These are phyloP conservation scores for Paradoxurus hermaphroditus DNA, from an alignment of 2,113 vertebrate species.

Conservation along the genomic window DNA sequence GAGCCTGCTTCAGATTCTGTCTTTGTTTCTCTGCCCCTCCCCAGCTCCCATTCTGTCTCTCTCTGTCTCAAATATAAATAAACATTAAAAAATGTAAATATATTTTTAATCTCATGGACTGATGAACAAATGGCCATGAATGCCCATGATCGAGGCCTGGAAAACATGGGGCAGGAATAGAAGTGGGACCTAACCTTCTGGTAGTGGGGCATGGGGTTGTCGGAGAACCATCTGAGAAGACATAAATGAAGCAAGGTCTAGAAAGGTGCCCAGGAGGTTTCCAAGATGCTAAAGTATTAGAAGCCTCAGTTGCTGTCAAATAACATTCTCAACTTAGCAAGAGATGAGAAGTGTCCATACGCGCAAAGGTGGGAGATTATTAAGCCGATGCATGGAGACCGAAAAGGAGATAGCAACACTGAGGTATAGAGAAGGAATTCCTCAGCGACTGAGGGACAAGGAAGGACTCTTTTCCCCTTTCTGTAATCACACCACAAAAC, in stretches of 20 bases:
- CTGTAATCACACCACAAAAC: background rate
- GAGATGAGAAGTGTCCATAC: background rate
- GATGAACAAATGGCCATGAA: background rate
- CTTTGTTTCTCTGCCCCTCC: too few species aligned
- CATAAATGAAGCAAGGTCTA: background rate
- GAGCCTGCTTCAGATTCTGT: too few species aligned
- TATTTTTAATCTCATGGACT: background rate
- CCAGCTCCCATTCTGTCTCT: too few species aligned
- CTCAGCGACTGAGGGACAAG: background rate
- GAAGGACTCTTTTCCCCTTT: background rate
- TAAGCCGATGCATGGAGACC: background rate
- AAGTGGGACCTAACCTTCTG: background rate
- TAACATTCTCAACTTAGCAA: background rate
- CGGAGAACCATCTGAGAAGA: background rate
- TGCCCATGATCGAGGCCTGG: background rate
- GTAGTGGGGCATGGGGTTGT: too few species aligned
- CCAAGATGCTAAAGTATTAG: background rate
- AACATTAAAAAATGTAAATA: too few species aligned
- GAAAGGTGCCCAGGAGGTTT: background rate
- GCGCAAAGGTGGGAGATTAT: background rate
- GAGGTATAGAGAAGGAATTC: background rate
- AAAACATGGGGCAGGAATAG: background rate
- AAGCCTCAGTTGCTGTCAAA: background rate
- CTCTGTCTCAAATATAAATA: too few species aligned
- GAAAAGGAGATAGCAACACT: background rate